Percentiles rank a stretch among this genome's conserved stretches.
Conservation (phyloP, 2,797 vertebrate genomes). For the Gephyroberyx darwinii region DNA sequence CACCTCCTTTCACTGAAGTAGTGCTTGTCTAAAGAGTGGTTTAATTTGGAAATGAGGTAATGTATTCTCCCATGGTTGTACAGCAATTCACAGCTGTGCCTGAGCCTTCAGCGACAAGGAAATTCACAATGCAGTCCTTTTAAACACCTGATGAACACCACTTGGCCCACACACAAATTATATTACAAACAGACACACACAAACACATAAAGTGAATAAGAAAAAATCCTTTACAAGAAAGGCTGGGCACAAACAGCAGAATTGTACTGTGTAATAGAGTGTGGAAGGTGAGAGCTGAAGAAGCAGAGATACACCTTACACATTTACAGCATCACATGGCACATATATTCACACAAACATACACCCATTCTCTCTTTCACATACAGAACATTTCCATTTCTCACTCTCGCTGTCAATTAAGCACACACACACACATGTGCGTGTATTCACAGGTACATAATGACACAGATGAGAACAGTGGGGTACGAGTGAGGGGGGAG, state of each 20-base stretch:
- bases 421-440: background rate
- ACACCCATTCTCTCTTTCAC: conserved; percentile 4
- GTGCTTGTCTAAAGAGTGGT: conserved; percentile 16
- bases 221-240: conserved; percentile 48
- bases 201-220: conserved; percentile 45
- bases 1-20: conserved; percentile 19
- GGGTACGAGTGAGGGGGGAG: conserved; percentile 26
- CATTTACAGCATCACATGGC: conserved; percentile 20
- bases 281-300: conserved; percentile 42
- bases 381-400: background rate
- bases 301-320: conserved; percentile 21
- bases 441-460: conserved; percentile 32
- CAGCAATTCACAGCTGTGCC: conserved; percentile 27
- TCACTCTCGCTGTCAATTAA: conserved; percentile 28
- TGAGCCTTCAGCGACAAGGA: conserved; percentile 29
- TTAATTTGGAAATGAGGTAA: conserved; percentile 29
- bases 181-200: conserved; percentile 35
- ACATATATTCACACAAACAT: conserved; percentile 35
- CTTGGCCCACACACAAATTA: conserved; percentile 44
- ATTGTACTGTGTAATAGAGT: conserved; percentile 35
- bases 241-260: conserved; percentile 17
- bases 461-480: conserved; percentile 48
- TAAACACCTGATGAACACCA: conserved; percentile 70
- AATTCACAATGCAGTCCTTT: conserved; percentile 53
- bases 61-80: conserved; percentile 28